Base-by-base conservation (phyloP, 2,113 vertebrate species). In the Arizona elegans region DNA sequence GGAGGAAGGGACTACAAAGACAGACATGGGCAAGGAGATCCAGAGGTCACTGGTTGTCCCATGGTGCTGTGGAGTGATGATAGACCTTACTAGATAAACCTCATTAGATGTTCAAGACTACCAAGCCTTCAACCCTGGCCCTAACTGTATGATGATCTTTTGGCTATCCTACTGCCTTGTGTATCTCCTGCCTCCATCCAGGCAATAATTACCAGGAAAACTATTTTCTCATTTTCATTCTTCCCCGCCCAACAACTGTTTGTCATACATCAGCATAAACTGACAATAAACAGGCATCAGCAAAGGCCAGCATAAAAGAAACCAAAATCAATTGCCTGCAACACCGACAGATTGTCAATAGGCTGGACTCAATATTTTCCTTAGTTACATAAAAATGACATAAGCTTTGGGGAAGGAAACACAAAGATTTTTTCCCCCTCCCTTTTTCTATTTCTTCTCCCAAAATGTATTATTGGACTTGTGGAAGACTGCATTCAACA, bases 351-450 rank as follows among this genome's bases (percentile, higher is more conserved):
- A 56, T 65, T 75, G 90, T 88, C 19, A 55, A 91, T 88, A 50
- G 21, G 65, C 10, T 50, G 87, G 5, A 56, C 43, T 24, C 33
- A 15, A 89, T 90, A 86, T n/a, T 70, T 26, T 88, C 87, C 33
- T 59, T 26, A 12, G 86, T 93, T 88, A 91, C 53, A 91, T 81
- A 90, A 90, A 92, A 53, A 53, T 62, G 43, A 86, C 88, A 58
- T 38, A 81, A 81, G 52, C 33, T 59, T 92, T 47, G 29, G 1
- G 52, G 52, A 38, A 54, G 29, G 38, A 62, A 90, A 86, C 38
- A 54, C 13, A 92, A 89, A 58, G 53, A 81, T 13, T 92, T 10
- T 24, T 0, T 5, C 33, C 11, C 52, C 17, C 33, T 19, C 70
- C 17, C 15, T 38, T 43, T 8, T 81, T 81, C 33, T 81, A 81